phyloP scores from a whole-genome alignment of 2,113 vertebrate genomes.

The Amazona guildingii region DNA sequence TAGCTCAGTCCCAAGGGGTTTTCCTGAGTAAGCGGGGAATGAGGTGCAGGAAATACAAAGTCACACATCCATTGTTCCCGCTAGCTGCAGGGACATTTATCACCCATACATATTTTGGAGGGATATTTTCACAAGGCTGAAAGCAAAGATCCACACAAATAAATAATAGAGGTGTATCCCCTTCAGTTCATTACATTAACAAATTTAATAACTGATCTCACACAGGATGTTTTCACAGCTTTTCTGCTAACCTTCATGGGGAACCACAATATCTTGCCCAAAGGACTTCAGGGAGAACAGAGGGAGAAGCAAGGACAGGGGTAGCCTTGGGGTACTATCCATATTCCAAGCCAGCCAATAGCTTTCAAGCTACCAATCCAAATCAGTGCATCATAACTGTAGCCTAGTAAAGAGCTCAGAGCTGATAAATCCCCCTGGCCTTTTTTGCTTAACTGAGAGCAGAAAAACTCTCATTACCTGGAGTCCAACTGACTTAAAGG shows the following conservation, averaged over 20 bases:
- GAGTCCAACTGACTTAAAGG: not conserved
- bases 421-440: fast-evolving
- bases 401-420: not conserved
- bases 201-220: not conserved
- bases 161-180: not conserved
- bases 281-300: not conserved
- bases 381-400: not conserved
- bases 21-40: not conserved
- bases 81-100: not conserved
- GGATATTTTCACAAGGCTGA: not conserved
- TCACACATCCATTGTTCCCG: fast-evolving
- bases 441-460: not conserved
- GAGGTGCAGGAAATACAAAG: not conserved
- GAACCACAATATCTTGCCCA: not conserved
- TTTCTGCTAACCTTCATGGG: not conserved
- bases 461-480: not conserved
- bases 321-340: not conserved
- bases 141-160: not conserved
- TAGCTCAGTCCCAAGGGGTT: not conserved
- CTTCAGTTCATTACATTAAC: not conserved
- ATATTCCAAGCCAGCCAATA: not conserved
- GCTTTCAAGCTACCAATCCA: not conserved
- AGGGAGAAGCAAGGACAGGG: not conserved
- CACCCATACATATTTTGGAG: not conserved
- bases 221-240: not conserved